phyloP scores from a whole-genome alignment of 1,140 invertebrate species.

The Drosophila guanche region DNA sequence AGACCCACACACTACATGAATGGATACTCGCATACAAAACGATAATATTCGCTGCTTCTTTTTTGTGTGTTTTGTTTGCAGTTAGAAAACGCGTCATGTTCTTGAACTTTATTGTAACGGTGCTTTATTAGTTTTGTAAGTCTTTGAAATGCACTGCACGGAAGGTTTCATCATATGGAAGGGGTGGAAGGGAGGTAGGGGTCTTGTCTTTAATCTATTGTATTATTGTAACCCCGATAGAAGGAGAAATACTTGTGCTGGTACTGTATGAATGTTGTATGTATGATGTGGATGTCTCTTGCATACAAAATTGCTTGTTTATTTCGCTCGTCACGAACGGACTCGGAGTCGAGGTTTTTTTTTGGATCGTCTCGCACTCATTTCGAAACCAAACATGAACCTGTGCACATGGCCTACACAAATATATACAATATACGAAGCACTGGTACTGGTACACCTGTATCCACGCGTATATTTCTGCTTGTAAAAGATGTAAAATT shows the following conservation, averaged over 20 bases:
- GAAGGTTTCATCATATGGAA: slow-evolving; percentile 51
- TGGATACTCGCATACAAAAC: too few species aligned
- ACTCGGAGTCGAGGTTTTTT: slow-evolving; percentile 5
- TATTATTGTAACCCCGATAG: background rate
- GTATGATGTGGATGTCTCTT: slow-evolving; percentile 55
- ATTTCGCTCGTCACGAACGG: slow-evolving; percentile 45
- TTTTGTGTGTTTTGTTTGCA: slow-evolving; percentile 6
- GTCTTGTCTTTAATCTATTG: slow-evolving; percentile 49
- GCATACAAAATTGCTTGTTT: slow-evolving; percentile 72
- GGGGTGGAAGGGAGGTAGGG: background rate
- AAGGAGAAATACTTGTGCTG: too few species aligned
- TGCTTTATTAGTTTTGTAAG: slow-evolving; percentile 25
- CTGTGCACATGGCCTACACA: slow-evolving; percentile 39
- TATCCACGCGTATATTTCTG: too few species aligned
- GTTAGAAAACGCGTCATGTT: slow-evolving; percentile 36
- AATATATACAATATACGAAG: slow-evolving; percentile 19
- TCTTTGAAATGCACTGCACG: slow-evolving; percentile 61
- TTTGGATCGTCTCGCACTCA: slow-evolving; percentile 33
- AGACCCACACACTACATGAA: too few species aligned
- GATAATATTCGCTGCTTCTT: too few species aligned
- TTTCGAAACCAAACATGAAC: slow-evolving; percentile 58
- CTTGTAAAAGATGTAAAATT: slow-evolving; percentile 21
- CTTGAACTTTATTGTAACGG: slow-evolving; percentile 48
- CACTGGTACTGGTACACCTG: too few species aligned
- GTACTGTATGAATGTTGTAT: slow-evolving; percentile 17